These are phyloP conservation scores for Dendrophyllia cribrosa DNA, from an alignment of 64 coral and sea anemone species.

Conservation along the genomic window DNA sequence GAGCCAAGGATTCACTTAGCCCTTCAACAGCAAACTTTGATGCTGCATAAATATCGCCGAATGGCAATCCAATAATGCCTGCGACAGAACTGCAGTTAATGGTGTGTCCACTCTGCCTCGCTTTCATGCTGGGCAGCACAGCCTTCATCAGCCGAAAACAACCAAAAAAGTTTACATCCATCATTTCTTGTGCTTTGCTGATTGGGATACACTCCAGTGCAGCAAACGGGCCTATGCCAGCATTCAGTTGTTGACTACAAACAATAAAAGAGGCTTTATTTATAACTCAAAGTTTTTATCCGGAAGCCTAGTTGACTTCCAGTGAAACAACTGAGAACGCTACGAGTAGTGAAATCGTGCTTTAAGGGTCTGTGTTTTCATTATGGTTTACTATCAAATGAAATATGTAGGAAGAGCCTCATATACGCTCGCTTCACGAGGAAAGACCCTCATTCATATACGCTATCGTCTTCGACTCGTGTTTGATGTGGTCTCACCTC, in stretches of 20 bases:
- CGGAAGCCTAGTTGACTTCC: too few species aligned
- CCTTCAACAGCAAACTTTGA: constrained; percentile 75
- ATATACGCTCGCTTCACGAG: too few species aligned
- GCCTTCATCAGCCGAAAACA: constrained; percentile 24
- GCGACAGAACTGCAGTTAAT: constrained; percentile 22
- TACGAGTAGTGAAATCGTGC: too few species aligned
- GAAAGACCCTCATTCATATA: too few species aligned
- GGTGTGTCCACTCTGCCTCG: constrained; percentile 32
- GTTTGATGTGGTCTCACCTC: too few species aligned
- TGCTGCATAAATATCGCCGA: constrained; percentile 40
- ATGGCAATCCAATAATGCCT: constrained; percentile 28
- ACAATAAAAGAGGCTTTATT: not conserved
- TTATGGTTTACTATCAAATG: too few species aligned
- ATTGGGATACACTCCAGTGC: constrained; percentile 19
- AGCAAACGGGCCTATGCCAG: constrained; percentile 19
- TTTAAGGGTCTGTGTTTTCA: too few species aligned
- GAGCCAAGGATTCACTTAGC: constrained; percentile 5
- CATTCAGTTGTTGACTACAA: constrained; percentile 59
- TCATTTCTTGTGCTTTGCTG: constrained; percentile 6
- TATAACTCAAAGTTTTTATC: too few species aligned
- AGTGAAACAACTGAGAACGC: too few species aligned
- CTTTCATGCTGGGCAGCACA: constrained; percentile 59
- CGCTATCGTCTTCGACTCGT: too few species aligned
- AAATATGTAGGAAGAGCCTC: too few species aligned
- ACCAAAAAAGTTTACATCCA: constrained; percentile 64